These are phyloP conservation scores for Drosophila kanekoi DNA, from an alignment of 2,888 invertebrate species.

Conservation along the genomic window DNA sequence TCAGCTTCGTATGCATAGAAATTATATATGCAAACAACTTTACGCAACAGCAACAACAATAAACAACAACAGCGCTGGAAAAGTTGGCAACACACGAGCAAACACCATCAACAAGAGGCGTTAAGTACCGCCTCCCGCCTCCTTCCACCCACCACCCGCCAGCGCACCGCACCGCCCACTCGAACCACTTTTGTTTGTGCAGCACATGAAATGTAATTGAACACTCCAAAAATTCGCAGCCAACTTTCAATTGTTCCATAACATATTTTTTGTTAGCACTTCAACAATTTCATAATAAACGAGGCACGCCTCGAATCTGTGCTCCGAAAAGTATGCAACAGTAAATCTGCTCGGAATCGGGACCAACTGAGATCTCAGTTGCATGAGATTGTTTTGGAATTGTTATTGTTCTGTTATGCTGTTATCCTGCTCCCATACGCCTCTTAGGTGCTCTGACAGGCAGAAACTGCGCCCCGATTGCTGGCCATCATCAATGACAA, in stretches of 20 bases:
- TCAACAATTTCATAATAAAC: constrained; percentile 1
- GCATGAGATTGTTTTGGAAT: neutral
- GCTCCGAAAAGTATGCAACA: neutral
- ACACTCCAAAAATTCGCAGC: constrained; percentile 40
- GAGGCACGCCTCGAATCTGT: neutral
- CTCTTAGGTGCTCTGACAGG: too few relatives aligned
- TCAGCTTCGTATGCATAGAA: constrained; percentile 38
- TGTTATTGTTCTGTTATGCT: too few relatives aligned
- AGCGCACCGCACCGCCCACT: neutral
- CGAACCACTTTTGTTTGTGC: neutral
- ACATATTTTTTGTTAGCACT: constrained; percentile 6
- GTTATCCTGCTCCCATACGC: too few relatives aligned
- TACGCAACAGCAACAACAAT: constrained; percentile 29
- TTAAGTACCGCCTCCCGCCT: constrained; percentile 25
- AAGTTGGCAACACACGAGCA: constrained; percentile 34
- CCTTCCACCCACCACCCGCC: neutral
- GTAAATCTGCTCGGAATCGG: neutral
- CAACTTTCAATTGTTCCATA: constrained; percentile 39
- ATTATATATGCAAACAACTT: constrained; percentile 66
- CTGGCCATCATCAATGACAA: too few relatives aligned
- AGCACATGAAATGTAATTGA: constrained; percentile 41
- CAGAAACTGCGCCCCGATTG: too few relatives aligned
- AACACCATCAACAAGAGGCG: constrained; percentile 59
- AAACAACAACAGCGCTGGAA: constrained; percentile 22
- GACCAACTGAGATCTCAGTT: neutral